phyloP scores from a whole-genome alignment of 2,113 vertebrate species.

The Thunnus thynnus region DNA sequence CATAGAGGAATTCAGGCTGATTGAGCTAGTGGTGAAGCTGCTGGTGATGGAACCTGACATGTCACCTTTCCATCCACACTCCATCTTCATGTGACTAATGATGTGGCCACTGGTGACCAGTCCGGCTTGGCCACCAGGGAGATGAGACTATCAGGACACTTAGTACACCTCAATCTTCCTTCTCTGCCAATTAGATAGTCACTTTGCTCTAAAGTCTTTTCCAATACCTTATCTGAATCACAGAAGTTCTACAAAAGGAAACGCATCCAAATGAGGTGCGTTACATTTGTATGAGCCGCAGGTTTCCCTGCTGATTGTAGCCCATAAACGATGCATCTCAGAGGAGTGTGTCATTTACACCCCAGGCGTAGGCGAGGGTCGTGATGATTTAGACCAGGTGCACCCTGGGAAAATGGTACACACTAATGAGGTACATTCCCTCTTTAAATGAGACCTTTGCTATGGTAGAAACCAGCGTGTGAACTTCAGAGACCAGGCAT shows the following conservation, averaged over 20 bases:
- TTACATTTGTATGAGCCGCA: neutral
- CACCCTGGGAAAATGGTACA: constrained; percentile 64
- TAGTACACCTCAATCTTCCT: constrained; percentile 20
- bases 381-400: constrained; percentile 76
- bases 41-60: constrained; percentile 50
- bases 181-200: constrained; percentile 39
- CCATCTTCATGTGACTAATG: constrained; percentile 69
- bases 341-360: constrained; percentile 62
- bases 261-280: constrained; percentile 50
- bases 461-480: constrained; percentile 51
- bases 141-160: constrained; percentile 23
- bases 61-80: constrained; percentile 36
- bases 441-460: constrained; percentile 75
- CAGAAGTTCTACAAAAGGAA: constrained; percentile 1
- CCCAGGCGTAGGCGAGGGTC: constrained; percentile 64
- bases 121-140: constrained; percentile 21
- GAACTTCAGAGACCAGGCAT: constrained; percentile 54
- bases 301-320: constrained; percentile 48
- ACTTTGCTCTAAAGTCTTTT: constrained; percentile 10
- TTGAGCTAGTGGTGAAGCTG: constrained; percentile 29
- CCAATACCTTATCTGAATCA: neutral
- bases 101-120: constrained; percentile 58
- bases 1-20: constrained; percentile 23
- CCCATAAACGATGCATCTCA: constrained; percentile 62
- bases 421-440: constrained; percentile 76